These are phyloP conservation scores for Blastobasis lacticolella DNA, from an alignment of 2,888 invertebrate species.

Conservation along the genomic window DNA sequence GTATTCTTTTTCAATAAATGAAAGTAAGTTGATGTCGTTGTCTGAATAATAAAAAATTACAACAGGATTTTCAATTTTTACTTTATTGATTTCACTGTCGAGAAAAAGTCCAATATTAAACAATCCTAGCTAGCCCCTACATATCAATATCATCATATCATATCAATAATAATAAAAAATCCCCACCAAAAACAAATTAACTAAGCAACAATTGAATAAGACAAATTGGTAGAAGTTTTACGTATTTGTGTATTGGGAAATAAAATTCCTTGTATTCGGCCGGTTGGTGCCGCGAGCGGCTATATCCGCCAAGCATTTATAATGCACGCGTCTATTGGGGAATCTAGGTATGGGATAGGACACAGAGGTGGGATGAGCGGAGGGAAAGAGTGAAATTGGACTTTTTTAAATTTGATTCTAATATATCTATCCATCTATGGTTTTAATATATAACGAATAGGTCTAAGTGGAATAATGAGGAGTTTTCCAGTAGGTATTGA, in stretches of 20 bases:
- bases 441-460: no score
- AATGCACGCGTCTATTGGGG: constrained; percentile 52
- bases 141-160: not conserved
- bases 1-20: no score
- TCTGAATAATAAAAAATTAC: no score
- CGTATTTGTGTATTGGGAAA: constrained; percentile 31
- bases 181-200: constrained; percentile 1
- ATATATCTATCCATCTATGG: no score
- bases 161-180: not conserved
- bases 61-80: no score
- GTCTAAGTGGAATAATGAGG: no score
- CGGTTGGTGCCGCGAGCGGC: constrained; percentile 31
- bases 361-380: constrained; percentile 9
- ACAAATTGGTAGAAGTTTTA: constrained; percentile 5
- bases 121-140: not conserved
- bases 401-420: no score
- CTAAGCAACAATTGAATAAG: constrained; percentile 8
- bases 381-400: not conserved
- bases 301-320: constrained; percentile 50
- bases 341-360: constrained; percentile 27
- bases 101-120: not conserved
- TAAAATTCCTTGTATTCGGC: constrained; percentile 38
- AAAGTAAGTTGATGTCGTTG: no score
- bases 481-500: no score
- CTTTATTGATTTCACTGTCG: no score